Evolutionary conservation across 2,888 invertebrate genomes (phyloP).

Genomic region (Tanytarsus gracilentus): DNA sequence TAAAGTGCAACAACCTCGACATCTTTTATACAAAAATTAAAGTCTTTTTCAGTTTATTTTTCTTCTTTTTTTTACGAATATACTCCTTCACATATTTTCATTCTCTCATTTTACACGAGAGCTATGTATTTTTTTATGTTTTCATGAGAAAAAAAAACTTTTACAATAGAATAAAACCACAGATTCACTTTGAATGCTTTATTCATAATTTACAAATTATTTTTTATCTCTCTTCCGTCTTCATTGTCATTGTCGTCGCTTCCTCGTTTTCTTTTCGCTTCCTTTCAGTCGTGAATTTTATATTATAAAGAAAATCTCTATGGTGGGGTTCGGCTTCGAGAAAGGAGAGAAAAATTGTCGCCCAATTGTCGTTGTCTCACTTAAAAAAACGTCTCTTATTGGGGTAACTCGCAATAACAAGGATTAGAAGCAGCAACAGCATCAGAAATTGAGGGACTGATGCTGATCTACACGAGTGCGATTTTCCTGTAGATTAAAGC

Average conservation of each 20-base stretch:
- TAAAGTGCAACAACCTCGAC: too few relatives aligned
- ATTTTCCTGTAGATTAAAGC: constrained; percentile 26
- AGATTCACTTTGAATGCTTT: constrained; percentile 28
- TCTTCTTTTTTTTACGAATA: constrained; percentile 9
- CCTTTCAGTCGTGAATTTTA: background rate
- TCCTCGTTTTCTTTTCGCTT: background rate
- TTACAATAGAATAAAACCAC: constrained; percentile 22
- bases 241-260: constrained; percentile 5
- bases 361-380: background rate
- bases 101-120: constrained; percentile 22
- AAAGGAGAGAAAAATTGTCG: too few relatives aligned
- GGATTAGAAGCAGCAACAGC: constrained; percentile 2
- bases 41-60: constrained; percentile 19
- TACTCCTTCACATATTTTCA: background rate
- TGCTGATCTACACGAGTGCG: constrained; percentile 2
- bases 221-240: background rate
- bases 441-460: background rate
- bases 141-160: constrained; percentile 7
- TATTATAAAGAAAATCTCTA: background rate
- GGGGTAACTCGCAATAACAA: too few relatives aligned
- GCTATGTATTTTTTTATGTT: background rate
- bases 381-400: too few relatives aligned
- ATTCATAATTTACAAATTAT: constrained; percentile 19
- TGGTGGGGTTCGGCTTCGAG: too few relatives aligned
- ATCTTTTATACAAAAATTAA: constrained; percentile 27